Evolutionary conservation across 2,113 vertebrate genomes (phyloP).

Genomic region (Oryzias celebensis): DNA sequence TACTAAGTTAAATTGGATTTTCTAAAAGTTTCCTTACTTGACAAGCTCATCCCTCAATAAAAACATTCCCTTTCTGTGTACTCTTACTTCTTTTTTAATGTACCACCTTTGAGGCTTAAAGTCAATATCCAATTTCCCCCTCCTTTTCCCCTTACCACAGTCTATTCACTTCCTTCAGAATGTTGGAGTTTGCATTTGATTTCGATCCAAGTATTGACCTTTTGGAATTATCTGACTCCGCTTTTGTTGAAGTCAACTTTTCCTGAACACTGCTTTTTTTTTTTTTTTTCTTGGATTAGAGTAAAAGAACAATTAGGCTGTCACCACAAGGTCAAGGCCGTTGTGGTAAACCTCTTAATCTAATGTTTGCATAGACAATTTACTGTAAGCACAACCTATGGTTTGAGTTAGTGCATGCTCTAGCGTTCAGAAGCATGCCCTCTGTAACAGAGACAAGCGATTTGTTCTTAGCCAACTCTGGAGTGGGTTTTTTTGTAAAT

Average conservation of each 20-base stretch:
- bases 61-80: constrained; percentile 12
- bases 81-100: constrained; percentile 29
- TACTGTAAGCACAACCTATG: constrained; percentile 47
- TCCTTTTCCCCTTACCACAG: background rate
- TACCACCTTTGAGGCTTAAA: constrained; percentile 27
- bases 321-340: constrained; percentile 57
- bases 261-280: constrained; percentile 6
- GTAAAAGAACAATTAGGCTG: constrained; percentile 29
- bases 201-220: constrained; percentile 19
- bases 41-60: constrained; percentile 52
- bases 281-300: constrained; percentile 36
- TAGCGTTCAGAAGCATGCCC: constrained; percentile 13
- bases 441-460: constrained; percentile 3
- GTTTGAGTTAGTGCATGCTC: constrained; percentile 38
- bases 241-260: background rate
- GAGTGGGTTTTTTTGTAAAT: constrained; percentile 6
- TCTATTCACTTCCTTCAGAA: constrained; percentile 9
- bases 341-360: constrained; percentile 76
- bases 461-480: constrained; percentile 4
- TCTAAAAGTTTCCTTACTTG: constrained; percentile 48
- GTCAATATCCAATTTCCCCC: constrained; percentile 49
- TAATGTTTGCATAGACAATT: constrained; percentile 72
- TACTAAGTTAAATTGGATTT: constrained; percentile 58
- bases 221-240: background rate
- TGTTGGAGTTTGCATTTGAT: constrained; percentile 7